phyloP scores from a whole-genome alignment of 30 jellyfish, hydroid and myxozoan species.

The Calvadosia cruxmelitensis region DNA sequence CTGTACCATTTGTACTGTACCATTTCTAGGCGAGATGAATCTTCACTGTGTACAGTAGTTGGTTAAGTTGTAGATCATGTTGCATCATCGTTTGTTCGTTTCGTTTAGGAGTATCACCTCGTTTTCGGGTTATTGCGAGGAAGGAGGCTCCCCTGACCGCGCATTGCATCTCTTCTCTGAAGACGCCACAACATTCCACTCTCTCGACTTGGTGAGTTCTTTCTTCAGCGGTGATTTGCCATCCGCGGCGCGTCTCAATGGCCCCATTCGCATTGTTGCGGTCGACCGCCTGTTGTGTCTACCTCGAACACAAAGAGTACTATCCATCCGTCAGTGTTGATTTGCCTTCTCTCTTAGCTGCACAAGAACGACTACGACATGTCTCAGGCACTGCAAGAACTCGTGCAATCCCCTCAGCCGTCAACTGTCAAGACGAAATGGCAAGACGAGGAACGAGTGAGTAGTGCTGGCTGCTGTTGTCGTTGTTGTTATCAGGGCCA shows the following conservation, averaged over 20 bases:
- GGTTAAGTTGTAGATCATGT: not conserved
- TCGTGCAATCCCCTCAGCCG: constrained; percentile 58
- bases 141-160: constrained; percentile 72
- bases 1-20: not conserved
- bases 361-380: constrained; percentile 63
- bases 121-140: constrained; percentile 64
- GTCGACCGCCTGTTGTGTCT: too few species aligned
- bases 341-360: constrained; percentile 28
- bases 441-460: constrained; percentile 91
- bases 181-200: constrained; percentile 72
- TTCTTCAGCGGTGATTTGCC: too few species aligned
- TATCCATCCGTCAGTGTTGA: too few species aligned
- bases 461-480: too few species aligned
- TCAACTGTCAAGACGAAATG: constrained; percentile 35
- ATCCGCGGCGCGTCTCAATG: too few species aligned
- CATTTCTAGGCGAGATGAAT: not conserved
- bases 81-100: not conserved
- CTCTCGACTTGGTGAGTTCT: constrained; percentile 71
- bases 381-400: constrained; percentile 63
- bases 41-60: not conserved
- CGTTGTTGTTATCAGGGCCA: too few species aligned
- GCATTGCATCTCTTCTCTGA: constrained; percentile 52
- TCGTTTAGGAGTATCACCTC: constrained; percentile 75
- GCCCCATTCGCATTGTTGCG: too few species aligned
- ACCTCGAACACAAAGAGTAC: too few species aligned